Evolutionary conservation across 2,888 invertebrate genomes (phyloP), one percentile per base, ranked within the genome.

Genomic region (Amblyjoppa proteus): DNA sequence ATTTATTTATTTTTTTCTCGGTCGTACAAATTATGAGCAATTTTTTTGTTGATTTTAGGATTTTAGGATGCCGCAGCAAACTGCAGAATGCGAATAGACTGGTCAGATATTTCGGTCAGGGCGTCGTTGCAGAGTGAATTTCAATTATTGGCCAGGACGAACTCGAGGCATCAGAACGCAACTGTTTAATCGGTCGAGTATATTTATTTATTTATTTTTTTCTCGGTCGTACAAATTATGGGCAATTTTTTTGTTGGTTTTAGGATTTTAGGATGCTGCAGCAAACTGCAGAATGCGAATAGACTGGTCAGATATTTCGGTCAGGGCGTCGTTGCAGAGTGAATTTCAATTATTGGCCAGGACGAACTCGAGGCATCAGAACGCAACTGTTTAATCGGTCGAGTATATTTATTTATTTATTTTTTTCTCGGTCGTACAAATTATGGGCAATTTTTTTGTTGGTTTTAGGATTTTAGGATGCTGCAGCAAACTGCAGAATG

Each of bases 81-180:
- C 45, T 53, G 25, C 76, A 45, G 28, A 28, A 34, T 45, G 25
- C 58, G 58, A 76, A 70, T 82, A 28, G 34, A 45, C 70, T 45
- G 16, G 49, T 61, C 80, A 51, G 16, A 74, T 45, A 74, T 74
- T 73, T 84, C 73, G 81, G 66, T 75, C 81, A 76, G 70, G 76
- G 51, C 28, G 49, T 66, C 16, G 69, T 45, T 58, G 69, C 28
- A 58, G 28, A 61, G 20, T 76, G 76, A 74, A 82, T 82, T 61
- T 51, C 13, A 76, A 76, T 82, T 76, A 56, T 64, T 61, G n/a
- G 2, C 3, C 1, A 34, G 66, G n/a, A 66, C 9, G 7, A n/a
- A 38, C 31, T 49, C 5, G n/a, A 31, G 31, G 49, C 66, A 16
- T 66, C 13, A 1, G 28, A 66, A 16, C 38, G 31, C 38, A n/a